phyloP scores from a whole-genome alignment of 2,888 invertebrate genomes.

The Xanthia icteritia region DNA sequence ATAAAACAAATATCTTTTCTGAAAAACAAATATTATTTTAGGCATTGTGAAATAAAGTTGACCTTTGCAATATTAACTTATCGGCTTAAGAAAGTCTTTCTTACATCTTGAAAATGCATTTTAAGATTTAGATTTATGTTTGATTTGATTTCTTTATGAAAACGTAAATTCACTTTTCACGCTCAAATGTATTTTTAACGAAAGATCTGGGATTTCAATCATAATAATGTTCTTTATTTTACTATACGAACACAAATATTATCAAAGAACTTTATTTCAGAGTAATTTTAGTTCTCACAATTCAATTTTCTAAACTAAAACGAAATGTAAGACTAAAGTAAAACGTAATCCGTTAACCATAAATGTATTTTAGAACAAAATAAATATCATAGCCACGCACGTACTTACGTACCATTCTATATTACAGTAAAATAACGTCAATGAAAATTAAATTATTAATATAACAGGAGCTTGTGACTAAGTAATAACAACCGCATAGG shows the following conservation, averaged over 20 bases:
- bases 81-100: not conserved
- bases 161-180: constrained; percentile 7
- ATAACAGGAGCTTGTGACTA: no score
- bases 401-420: no score
- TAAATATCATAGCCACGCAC: no score
- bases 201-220: constrained; percentile 21
- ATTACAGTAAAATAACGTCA: no score
- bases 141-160: not conserved
- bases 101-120: constrained; percentile 17
- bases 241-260: constrained; percentile 12
- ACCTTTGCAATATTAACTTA: not conserved
- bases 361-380: not conserved
- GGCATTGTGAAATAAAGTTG: not conserved
- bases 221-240: not conserved
- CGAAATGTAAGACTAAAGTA: not conserved
- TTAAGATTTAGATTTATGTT: constrained; percentile 1
- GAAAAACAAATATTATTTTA: no score
- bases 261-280: constrained; percentile 7
- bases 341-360: not conserved
- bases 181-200: constrained; percentile 20
- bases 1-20: not conserved
- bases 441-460: no score
- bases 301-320: constrained; percentile 4
- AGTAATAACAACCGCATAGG: no score
- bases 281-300: constrained; percentile 1